Evolutionary conservation across 2,797 vertebrate genomes (phyloP).

Genomic region (Enteromius unitaeniatus): DNA sequence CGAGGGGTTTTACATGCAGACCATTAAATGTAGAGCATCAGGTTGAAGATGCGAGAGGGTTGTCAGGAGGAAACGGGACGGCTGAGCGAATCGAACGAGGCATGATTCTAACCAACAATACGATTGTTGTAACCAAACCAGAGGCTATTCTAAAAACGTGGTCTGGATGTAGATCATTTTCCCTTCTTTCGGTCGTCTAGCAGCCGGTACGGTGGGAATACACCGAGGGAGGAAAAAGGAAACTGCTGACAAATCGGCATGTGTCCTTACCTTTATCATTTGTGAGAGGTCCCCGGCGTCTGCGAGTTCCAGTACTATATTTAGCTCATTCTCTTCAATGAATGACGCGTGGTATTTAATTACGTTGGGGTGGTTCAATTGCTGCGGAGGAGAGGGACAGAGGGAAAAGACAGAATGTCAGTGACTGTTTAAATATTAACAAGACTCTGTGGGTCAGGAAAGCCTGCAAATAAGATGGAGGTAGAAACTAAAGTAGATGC

Average conservation of each 20-base stretch:
- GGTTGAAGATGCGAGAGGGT: slow-evolving; percentile 62
- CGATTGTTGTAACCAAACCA: not conserved
- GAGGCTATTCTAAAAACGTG: not conserved
- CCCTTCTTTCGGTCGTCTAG: not conserved
- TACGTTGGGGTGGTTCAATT: slow-evolving; percentile 98
- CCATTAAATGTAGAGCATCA: slow-evolving; percentile 75
- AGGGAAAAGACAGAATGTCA: slow-evolving; percentile 50
- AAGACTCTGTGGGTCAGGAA: slow-evolving; percentile 51
- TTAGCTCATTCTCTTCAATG: slow-evolving; percentile 97
- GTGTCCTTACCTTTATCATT: slow-evolving; percentile 93
- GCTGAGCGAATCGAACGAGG: not conserved
- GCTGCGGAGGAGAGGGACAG: slow-evolving; percentile 74
- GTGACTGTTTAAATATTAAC: slow-evolving; percentile 67
- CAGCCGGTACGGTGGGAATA: not conserved
- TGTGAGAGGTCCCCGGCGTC: slow-evolving; percentile 96
- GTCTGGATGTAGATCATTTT: not conserved
- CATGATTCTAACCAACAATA: slow-evolving; percentile 14
- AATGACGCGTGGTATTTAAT: slow-evolving; percentile 98
- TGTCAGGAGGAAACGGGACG: slow-evolving; percentile 34
- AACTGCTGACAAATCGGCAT: slow-evolving; percentile 45
- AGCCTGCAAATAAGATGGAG: slow-evolving; percentile 34
- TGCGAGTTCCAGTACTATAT: slow-evolving; percentile 96
- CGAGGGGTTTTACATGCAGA: slow-evolving; percentile 69
- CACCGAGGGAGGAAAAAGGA: not conserved
- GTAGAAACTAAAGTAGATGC: slow-evolving; percentile 44